Evolutionary conservation across 1,140 invertebrate genomes (phyloP), one percentile per base, ranked within the genome.

Genomic region (Cydia pomonella): DNA sequence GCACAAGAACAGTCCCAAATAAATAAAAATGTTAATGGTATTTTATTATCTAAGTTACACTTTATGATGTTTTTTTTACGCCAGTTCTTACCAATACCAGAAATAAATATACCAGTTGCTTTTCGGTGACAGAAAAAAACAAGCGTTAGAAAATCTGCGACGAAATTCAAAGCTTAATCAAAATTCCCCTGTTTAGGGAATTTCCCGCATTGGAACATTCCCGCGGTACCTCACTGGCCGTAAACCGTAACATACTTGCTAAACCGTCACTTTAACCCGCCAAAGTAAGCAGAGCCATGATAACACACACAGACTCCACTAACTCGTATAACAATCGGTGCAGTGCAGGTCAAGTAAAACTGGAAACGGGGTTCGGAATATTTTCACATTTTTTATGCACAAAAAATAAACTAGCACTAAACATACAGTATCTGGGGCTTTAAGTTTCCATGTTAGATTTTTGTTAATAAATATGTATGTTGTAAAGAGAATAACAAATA

Each of bases 351-450:
- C 64, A 69, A 33, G 27, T 33, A 12, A 69, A 69, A 41, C 13
- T 69, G 64, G 64, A 33, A 66, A 66, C 6, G 41, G 16, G 3
- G 64, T 41, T 33, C 2, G 64, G 9, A 18, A 33, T 27, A 66
- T 29, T 41, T 69, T 69, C 29, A 3, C 7, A 69, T 69, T 69
- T 69, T 69, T 69, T 69, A 33, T 69, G 64, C 29, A 69, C 29
- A 69, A 69, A 69, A 69, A n/a, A 33, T 33, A 69, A 69, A 69
- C 33, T 41, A 69, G 29, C 64, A 38, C 27, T 69, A 69, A 69
- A 69, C 29, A 33, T 69, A 33, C 27, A 27, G 4, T 69, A 69
- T 69, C 64, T n/a, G 64, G 4, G 10, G 12, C 63, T 21, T 21
- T 59, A 1, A 50, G 18, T 18, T 50, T 50, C 47, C 47, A 50